These are phyloP conservation scores for Julus scandinavius DNA, from an alignment of 2,888 invertebrate species.

Conservation along the genomic window DNA sequence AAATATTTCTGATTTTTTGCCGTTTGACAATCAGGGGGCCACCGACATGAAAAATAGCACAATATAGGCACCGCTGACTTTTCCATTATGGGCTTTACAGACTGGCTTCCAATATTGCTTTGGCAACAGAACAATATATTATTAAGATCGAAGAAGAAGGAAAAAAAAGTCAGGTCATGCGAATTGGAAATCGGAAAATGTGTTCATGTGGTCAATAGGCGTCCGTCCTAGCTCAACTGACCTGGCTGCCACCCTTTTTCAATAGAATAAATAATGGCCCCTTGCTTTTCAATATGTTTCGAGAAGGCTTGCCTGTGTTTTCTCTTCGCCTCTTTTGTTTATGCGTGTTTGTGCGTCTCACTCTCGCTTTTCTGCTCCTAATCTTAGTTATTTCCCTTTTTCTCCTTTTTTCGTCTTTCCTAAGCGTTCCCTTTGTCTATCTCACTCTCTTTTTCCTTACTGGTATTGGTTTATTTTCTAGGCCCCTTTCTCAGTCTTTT, in stretches of 20 bases:
- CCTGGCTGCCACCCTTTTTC: slow-evolving; percentile 18
- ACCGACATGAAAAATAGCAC: slow-evolving; percentile 6
- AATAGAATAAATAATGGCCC: slow-evolving; percentile 16
- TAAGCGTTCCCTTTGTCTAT: slow-evolving; percentile 43
- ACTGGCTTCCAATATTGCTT: not conserved
- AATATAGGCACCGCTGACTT: slow-evolving; percentile 45
- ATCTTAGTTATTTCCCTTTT: slow-evolving; percentile 24
- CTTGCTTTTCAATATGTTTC: slow-evolving; percentile 25
- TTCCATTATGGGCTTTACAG: slow-evolving; percentile 19
- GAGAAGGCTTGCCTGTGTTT: not conserved
- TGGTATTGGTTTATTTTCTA: not conserved
- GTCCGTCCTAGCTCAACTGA: not conserved
- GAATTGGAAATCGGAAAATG: slow-evolving; percentile 36
- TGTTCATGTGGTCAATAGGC: slow-evolving; percentile 21
- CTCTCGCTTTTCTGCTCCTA: slow-evolving; percentile 47
- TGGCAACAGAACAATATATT: slow-evolving; percentile 18
- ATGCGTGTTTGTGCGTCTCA: slow-evolving; percentile 23
- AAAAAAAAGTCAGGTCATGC: slow-evolving; percentile 18
- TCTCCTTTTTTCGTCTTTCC: not conserved
- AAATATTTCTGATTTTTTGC: not conserved
- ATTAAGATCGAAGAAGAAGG: not conserved
- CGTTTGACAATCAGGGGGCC: slow-evolving; percentile 20
- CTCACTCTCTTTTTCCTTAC: slow-evolving; percentile 1
- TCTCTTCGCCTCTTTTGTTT: not conserved
- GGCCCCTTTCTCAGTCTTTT: not conserved